A percentile compares a stretch with the other conserved stretches of the same genome.
Evolutionary conservation across 2,888 invertebrate species (phyloP).

Genomic region (Dolomedes plantarius): DNA sequence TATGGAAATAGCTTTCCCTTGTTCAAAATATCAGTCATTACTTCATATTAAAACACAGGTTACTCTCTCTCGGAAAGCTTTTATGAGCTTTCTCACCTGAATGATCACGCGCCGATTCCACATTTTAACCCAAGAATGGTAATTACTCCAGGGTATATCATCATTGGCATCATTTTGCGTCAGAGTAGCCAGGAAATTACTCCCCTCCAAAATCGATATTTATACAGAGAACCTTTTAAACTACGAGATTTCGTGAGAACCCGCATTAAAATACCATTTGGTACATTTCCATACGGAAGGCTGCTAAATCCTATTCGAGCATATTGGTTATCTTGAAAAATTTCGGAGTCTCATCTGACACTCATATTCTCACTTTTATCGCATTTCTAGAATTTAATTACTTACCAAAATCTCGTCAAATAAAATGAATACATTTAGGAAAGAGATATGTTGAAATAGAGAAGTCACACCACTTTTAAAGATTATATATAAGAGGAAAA

Average conservation of each 20-base stretch:
- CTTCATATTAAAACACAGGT: conserved; percentile 44
- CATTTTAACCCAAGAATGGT: conserved; percentile 59
- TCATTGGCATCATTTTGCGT: conserved; percentile 5
- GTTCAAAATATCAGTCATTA: conserved; percentile 63
- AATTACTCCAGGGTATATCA: conserved; percentile 32
- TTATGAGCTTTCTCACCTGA: conserved; percentile 57
- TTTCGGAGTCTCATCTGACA: too few relatives aligned
- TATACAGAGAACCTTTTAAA: conserved; percentile 26
- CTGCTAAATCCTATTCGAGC: neutral
- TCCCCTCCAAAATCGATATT: conserved; percentile 49
- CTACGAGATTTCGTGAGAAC: conserved; percentile 44
- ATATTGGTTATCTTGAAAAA: too few relatives aligned
- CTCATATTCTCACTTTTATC: too few relatives aligned
- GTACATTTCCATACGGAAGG: conserved; percentile 22
- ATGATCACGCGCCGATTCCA: conserved; percentile 45
- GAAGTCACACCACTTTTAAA: too few relatives aligned
- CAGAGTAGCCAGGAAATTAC: conserved; percentile 41
- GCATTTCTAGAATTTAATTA: too few relatives aligned
- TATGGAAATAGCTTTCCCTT: conserved; percentile 43
- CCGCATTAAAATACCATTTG: conserved; percentile 38
- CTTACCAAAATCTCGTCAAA: too few relatives aligned
- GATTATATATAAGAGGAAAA: too few relatives aligned
- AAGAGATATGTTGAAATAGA: too few relatives aligned
- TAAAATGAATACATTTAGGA: too few relatives aligned
- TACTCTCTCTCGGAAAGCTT: conserved; percentile 33